These are phyloP conservation scores for Dinocampus coccinellae DNA, from an alignment of 2,888 invertebrate species.

Conservation along the genomic window DNA sequence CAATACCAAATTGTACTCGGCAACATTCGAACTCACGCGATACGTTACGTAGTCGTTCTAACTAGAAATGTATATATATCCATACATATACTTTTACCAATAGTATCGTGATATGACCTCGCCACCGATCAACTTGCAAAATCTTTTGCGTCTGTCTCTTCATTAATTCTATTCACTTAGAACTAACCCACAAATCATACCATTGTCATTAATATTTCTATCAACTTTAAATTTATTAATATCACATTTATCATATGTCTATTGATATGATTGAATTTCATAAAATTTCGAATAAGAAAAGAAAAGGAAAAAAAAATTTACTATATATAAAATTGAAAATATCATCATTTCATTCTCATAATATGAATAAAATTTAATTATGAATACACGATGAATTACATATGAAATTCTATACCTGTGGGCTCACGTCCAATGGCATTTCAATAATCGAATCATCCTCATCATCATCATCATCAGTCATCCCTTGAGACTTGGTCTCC, in stretches of 20 bases:
- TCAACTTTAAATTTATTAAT: not conserved
- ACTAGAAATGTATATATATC: conserved; percentile 8
- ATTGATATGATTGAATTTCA: not conserved
- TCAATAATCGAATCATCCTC: conserved; percentile 40
- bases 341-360: no score
- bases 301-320: not conserved
- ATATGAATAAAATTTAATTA: not conserved
- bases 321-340: no score
- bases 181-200: not conserved
- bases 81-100: not conserved
- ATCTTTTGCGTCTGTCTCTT: conserved; percentile 17
- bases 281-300: not conserved
- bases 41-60: conserved; percentile 31
- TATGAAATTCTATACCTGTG: conserved; percentile 45
- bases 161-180: not conserved
- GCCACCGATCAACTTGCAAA: conserved; percentile 23
- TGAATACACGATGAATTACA: conserved; percentile 14
- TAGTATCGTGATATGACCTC: conserved; percentile 21
- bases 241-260: not conserved
- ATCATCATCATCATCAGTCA: conserved; percentile 28
- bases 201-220: not conserved
- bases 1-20: conserved; percentile 46
- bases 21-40: conserved; percentile 35
- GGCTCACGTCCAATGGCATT: conserved; percentile 40
- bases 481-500: conserved; percentile 42